Percentiles rank a stretch among this genome's conserved stretches.
Conservation (phyloP, 2,797 vertebrate genomes). For the Notolepis coatsorum region DNA sequence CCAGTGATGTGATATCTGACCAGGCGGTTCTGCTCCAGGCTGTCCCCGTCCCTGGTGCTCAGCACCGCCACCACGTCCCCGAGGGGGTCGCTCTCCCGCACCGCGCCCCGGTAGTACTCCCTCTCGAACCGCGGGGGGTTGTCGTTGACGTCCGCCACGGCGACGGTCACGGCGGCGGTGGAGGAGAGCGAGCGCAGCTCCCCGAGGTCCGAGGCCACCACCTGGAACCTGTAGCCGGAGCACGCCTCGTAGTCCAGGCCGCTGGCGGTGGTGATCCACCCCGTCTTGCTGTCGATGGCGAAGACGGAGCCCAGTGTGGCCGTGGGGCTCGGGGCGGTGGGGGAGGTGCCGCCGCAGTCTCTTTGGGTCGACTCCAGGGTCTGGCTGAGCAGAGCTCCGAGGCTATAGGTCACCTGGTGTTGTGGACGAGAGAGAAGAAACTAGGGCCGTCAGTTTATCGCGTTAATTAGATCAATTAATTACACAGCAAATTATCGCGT, state of each 20-base stretch:
- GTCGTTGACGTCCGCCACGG: conserved; percentile 93
- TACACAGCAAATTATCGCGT: no score
- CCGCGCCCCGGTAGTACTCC: conserved; percentile 91
- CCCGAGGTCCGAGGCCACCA: conserved; percentile 90
- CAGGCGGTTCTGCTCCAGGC: conserved; percentile 89
- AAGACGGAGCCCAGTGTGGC: conserved; percentile 87
- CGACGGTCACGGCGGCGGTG: conserved; percentile 85
- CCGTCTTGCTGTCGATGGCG: conserved; percentile 91
- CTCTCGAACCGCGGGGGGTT: conserved; percentile 93
- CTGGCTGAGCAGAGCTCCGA: conserved; percentile 76
- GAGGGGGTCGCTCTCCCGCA: conserved; percentile 91
- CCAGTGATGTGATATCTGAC: conserved; percentile 94
- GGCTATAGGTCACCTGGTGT: conserved; percentile 86
- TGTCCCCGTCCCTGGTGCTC: conserved; percentile 90
- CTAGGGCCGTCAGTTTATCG: no score
- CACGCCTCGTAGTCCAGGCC: conserved; percentile 90
- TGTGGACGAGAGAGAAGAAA: background rate
- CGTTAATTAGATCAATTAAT: no score
- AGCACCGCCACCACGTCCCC: conserved; percentile 92
- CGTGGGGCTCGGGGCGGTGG: conserved; percentile 1
- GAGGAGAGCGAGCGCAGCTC: conserved; percentile 89
- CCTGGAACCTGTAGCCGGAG: conserved; percentile 87
- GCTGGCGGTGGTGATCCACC: conserved; percentile 93
- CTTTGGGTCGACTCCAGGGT: conserved; percentile 69
- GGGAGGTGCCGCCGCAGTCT: background rate